A percentile compares a stretch with the other conserved stretches of the same genome.
phyloP scores from a whole-genome alignment of 2,113 vertebrate genomes.

The Cyanoliseus patagonus region DNA sequence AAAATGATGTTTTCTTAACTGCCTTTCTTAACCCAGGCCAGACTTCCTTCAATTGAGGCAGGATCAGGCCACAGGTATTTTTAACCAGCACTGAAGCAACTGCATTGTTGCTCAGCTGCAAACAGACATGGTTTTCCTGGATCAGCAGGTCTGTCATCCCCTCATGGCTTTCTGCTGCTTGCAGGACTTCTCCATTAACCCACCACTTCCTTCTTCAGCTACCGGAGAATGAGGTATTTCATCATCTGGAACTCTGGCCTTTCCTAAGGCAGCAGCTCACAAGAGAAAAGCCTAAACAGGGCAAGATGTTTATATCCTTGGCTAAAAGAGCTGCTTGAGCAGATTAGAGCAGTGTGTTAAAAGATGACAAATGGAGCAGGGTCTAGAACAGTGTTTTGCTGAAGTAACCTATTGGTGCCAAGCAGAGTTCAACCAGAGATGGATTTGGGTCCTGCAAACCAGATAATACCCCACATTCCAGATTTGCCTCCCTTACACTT shows the following conservation, averaged over 20 bases:
- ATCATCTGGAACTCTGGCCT: neutral
- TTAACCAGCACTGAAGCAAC: neutral
- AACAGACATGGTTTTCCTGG: neutral
- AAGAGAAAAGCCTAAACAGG: neutral
- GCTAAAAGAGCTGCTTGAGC: neutral
- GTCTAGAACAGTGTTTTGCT: neutral
- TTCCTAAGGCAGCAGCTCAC: neutral
- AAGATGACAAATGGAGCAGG: neutral
- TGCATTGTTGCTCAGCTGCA: neutral
- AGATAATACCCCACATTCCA: neutral
- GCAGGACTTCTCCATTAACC: neutral
- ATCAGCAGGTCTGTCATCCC: neutral
- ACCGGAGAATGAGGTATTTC: neutral
- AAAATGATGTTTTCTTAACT: neutral
- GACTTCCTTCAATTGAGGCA: neutral
- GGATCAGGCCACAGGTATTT: slow-evolving; percentile 7
- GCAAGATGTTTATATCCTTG: neutral
- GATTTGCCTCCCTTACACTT: neutral
- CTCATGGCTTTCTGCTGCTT: neutral
- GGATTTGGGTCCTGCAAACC: neutral
- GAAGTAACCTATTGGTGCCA: neutral
- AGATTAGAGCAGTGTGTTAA: neutral
- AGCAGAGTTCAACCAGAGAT: neutral
- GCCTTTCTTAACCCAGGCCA: neutral
- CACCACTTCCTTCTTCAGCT: slow-evolving; percentile 23